Base-by-base conservation (phyloP, 92 coral and sea anemone species). In the Phymanthus crucifer region DNA sequence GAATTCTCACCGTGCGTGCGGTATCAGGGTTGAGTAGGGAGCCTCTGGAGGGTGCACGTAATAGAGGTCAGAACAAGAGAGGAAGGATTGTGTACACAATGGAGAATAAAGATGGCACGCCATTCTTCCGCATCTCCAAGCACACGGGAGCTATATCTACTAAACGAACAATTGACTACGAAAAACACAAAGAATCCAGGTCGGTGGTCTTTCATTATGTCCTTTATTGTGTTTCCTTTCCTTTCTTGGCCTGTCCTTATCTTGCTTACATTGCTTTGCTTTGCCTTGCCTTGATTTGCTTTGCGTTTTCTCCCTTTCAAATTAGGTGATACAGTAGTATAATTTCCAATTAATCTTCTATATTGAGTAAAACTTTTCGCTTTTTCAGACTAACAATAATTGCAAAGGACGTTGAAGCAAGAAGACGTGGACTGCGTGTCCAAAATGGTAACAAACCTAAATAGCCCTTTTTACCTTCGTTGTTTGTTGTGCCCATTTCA, bases 1-100 rank as follows among this genome's bases (percentile, higher is more conserved):
- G 78, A 21, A 84, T 93, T 77, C 83, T 93, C 14, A 87, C 84
- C 1, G 97, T 93, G 50, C 90, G 97, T 6, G 97, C 97, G 6
- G 90, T 93, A 17, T 73, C 90, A 1, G 94, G 94, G 23, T 35
- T 87, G 56, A 79, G 75, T 35, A 71, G 61, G 4, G 83, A 80
- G 40, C 87, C 21, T 52, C 17, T 73, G 19, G 87, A 72, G 12
- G 70, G 70, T 12, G 58, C 43, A 23, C 31, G 71, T 19, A 83
- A 80, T 54, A 72, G 68, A 13, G 81, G 85, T 32, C 85, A 79
- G 7, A 88, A 50, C 43, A 73, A 50, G 38, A 78, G 87, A 2
- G 87, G 72, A 26, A 80, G 86, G 73, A 81, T 93, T 29, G 87
- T 75, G 23, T 93, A 93, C 71, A 48, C 88, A 10, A 84, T 93